A percentile compares a stretch with the other conserved stretches of the same genome.
Conservation (phyloP, 2,888 invertebrate species). For the Coleophora flavipennella region DNA sequence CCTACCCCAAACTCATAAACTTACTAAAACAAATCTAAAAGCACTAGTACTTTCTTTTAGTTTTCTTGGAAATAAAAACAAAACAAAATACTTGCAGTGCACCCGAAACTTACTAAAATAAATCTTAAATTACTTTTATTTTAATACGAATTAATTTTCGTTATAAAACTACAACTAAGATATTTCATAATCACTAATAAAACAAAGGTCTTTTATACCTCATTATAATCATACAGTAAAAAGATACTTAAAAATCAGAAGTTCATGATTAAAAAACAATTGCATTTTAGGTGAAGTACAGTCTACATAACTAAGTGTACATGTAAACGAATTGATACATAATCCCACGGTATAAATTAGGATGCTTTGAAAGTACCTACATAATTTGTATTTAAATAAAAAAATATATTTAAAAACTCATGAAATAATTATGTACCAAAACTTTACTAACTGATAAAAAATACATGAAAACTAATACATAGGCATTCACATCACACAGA, state of each 20-base stretch:
- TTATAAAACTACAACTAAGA: slow-evolving; percentile 4
- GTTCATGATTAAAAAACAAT: slow-evolving; percentile 68
- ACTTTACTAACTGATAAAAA: slow-evolving; percentile 29
- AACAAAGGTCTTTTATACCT: slow-evolving; percentile 31
- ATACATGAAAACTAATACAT: slow-evolving; percentile 30
- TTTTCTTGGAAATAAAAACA: too few species aligned
- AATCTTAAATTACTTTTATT: too few species aligned
- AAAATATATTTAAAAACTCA: slow-evolving; percentile 8
- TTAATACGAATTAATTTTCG: too few species aligned
- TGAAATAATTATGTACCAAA: slow-evolving; percentile 53
- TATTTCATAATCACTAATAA: slow-evolving; percentile 45
- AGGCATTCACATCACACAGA: slow-evolving; percentile 52
- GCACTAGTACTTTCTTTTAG: too few species aligned
- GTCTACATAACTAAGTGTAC: slow-evolving; percentile 24
- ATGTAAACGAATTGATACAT: slow-evolving; percentile 52
- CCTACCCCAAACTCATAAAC: slow-evolving; percentile 23
- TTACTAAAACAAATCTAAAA: slow-evolving; percentile 6
- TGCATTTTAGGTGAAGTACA: slow-evolving; percentile 24
- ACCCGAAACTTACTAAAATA: too few species aligned
- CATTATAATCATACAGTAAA: slow-evolving; percentile 58
- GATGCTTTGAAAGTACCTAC: slow-evolving; percentile 7
- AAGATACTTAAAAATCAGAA: slow-evolving; percentile 52
- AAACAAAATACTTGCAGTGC: too few species aligned
- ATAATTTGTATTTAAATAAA: slow-evolving; percentile 2
- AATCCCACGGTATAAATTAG: slow-evolving; percentile 34